Percentiles rank a stretch among this genome's conserved stretches.
These are phyloP conservation scores for Eclectus roratus DNA, from an alignment of 2,113 vertebrate genomes.

Conservation along the genomic window DNA sequence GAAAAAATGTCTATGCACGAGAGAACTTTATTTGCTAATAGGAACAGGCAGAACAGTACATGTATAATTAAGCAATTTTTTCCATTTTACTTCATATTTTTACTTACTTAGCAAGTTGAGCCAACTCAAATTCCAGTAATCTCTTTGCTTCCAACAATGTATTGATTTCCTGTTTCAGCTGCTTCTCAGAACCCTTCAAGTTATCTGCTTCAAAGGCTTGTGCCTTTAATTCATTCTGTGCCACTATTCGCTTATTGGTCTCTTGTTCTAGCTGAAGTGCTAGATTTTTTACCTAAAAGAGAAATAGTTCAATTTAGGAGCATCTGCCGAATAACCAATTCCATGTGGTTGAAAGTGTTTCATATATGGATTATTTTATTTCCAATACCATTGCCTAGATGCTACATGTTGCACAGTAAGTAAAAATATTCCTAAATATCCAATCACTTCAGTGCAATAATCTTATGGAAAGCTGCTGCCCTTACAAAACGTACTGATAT, in stretches of 20 bases:
- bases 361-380: neutral
- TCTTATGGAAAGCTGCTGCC: neutral
- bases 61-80: neutral
- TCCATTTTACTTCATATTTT: conserved; percentile 9
- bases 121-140: conserved; percentile 94
- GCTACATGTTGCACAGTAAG: neutral
- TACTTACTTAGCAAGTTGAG: conserved; percentile 94
- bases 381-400: neutral
- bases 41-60: neutral
- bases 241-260: conserved; percentile 82
- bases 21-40: neutral
- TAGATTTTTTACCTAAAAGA: conserved; percentile 85
- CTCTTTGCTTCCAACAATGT: conserved; percentile 89
- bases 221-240: conserved; percentile 88
- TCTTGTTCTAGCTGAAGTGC: conserved; percentile 90
- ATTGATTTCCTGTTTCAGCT: conserved; percentile 98
- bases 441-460: neutral
- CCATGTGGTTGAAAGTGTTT: neutral
- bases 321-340: neutral
- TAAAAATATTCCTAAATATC: neutral
- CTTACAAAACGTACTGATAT: rapidly evolving
- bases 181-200: conserved; percentile 92
- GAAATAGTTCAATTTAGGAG: neutral
- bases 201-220: conserved; percentile 90
- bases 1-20: neutral